These are phyloP conservation scores for Rhincodon typus DNA, from an alignment of 2,797 vertebrate species.

Conservation along the genomic window DNA sequence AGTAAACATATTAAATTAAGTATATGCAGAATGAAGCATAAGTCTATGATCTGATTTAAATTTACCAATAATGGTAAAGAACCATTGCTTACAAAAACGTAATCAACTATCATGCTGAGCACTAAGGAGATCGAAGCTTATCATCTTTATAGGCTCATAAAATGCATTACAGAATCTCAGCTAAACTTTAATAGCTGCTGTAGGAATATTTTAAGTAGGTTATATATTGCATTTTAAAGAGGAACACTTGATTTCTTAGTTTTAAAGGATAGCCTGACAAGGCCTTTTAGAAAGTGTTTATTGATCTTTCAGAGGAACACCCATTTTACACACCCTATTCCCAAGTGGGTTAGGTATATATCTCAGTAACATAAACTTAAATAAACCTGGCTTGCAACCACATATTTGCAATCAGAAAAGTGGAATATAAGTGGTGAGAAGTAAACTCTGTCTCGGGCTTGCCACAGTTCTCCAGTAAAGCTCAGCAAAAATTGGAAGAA, in stretches of 20 bases:
- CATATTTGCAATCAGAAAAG: neutral
- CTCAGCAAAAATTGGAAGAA: no score
- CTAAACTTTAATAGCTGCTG: neutral
- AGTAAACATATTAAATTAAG: neutral
- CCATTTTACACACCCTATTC: neutral
- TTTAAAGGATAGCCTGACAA: neutral
- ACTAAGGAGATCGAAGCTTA: neutral
- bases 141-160: neutral
- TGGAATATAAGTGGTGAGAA: neutral
- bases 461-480: neutral
- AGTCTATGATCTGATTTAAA: neutral
- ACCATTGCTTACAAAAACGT: neutral
- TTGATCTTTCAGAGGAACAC: neutral
- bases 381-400: neutral
- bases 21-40: neutral
- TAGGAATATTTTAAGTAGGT: neutral
- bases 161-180: slow-evolving; percentile 10
- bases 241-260: neutral
- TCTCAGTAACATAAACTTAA: neutral
- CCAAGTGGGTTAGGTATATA: neutral
- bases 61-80: slow-evolving; percentile 5
- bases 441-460: neutral
- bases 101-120: neutral
- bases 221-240: slow-evolving; percentile 20
- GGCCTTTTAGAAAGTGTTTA: neutral